A percentile compares a stretch with the other conserved stretches of the same genome.
These are phyloP conservation scores for Argopecten irradians DNA, from an alignment of 1,140 invertebrate genomes.

Conservation along the genomic window DNA sequence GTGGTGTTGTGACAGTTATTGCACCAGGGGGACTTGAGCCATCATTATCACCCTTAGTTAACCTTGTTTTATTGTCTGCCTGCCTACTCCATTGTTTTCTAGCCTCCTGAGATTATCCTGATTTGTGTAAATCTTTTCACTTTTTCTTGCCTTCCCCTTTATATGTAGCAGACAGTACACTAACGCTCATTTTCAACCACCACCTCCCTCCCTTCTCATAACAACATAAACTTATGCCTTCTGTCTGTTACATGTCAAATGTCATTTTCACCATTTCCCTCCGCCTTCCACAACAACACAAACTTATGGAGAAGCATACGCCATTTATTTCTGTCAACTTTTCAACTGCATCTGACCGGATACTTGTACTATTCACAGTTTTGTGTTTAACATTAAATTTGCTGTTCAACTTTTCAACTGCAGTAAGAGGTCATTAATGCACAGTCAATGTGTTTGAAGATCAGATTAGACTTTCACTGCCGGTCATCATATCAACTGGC, in stretches of 20 bases:
- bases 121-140: background rate
- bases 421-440: background rate
- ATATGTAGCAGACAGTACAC: too few relatives aligned
- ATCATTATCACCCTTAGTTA: background rate
- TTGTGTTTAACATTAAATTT: slow-evolving; percentile 1
- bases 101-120: background rate
- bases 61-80: background rate
- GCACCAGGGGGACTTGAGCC: background rate
- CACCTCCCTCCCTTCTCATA: background rate
- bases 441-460: background rate
- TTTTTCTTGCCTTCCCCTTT: background rate
- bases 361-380: background rate
- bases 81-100: background rate
- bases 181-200: too few relatives aligned
- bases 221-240: too few relatives aligned
- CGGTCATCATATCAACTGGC: background rate
- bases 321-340: background rate
- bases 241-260: too few relatives aligned
- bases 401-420: slow-evolving; percentile 8
- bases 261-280: background rate
- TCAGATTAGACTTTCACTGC: background rate
- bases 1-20: background rate
- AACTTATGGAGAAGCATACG: background rate
- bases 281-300: background rate
- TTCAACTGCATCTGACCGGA: background rate